A percentile compares a stretch with the other conserved stretches of the same genome.
phyloP scores from a whole-genome alignment of 2,888 invertebrate species.

The Exocentrus adspersus region DNA sequence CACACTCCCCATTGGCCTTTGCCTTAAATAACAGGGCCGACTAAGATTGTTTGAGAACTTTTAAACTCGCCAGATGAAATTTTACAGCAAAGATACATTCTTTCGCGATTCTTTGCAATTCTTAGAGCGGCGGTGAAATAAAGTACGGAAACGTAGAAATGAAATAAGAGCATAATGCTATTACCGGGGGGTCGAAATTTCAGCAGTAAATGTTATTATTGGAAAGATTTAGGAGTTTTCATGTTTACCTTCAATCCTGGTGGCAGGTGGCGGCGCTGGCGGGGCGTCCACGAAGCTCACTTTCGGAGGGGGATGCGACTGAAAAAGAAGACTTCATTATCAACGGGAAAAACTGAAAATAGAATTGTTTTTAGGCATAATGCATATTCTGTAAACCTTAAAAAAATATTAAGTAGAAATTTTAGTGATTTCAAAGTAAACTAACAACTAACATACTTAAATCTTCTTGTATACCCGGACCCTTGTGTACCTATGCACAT shows the following conservation, averaged over 20 bases:
- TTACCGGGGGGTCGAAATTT: constrained; percentile 28
- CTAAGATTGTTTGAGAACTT: constrained; percentile 58
- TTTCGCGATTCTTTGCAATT: constrained; percentile 54
- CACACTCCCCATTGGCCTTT: constrained; percentile 27
- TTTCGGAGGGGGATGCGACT: constrained; percentile 54
- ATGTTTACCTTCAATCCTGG: constrained; percentile 57
- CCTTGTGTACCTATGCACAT: too few species aligned
- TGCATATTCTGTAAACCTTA: too few species aligned
- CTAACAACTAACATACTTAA: too few species aligned
- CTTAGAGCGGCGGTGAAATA: constrained; percentile 39
- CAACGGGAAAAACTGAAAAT: too few species aligned
- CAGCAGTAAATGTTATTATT: constrained; percentile 27
- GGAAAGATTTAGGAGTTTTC: constrained; percentile 15
- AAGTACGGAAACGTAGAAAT: constrained; percentile 49
- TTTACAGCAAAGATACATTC: constrained; percentile 56
- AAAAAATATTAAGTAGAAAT: too few species aligned
- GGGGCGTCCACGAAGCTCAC: constrained; percentile 48
- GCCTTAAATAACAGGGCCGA: constrained; percentile 52
- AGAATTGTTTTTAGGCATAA: too few species aligned
- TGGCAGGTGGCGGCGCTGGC: constrained; percentile 54
- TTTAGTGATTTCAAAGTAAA: too few species aligned
- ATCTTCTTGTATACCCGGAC: too few species aligned
- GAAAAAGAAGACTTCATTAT: constrained; percentile 38
- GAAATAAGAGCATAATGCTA: constrained; percentile 48
- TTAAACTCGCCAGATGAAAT: constrained; percentile 56